Conservation (phyloP, 2,113 vertebrate genomes). For the Harpagus bidentatus region DNA sequence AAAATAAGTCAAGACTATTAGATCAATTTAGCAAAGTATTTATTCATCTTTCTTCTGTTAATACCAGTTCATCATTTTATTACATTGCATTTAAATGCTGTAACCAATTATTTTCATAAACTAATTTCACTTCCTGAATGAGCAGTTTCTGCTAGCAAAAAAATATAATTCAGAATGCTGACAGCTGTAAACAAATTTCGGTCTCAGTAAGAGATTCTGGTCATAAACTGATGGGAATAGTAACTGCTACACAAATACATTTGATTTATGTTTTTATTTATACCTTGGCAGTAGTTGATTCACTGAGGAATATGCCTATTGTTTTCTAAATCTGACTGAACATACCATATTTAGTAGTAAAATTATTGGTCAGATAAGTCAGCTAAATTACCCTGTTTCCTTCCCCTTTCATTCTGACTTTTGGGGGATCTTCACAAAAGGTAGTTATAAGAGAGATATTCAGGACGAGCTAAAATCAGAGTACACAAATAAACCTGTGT, state of each 20-base stretch:
- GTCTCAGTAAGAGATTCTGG: neutral
- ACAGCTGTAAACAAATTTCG: neutral
- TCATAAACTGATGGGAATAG: neutral
- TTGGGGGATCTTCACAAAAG: neutral
- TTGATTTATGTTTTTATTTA: neutral
- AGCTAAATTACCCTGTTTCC: neutral
- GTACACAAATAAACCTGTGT: neutral
- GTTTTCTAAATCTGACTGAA: neutral
- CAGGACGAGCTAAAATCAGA: neutral
- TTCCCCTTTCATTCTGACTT: neutral
- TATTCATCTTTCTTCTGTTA: neutral
- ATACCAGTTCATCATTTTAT: neutral
- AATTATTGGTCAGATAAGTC: neutral
- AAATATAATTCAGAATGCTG: neutral
- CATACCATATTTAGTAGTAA: neutral
- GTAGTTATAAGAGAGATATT: neutral
- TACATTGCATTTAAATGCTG: neutral
- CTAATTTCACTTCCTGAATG: neutral
- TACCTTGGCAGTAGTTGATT: neutral
- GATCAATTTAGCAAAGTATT: neutral
- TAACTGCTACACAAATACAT: neutral
- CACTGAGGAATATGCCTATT: neutral
- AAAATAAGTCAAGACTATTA: neutral
- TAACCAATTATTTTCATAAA: neutral
- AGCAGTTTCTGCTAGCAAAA: neutral